These are phyloP conservation scores for Endotricha flammealis DNA, from an alignment of 2,888 invertebrate species.

Conservation along the genomic window DNA sequence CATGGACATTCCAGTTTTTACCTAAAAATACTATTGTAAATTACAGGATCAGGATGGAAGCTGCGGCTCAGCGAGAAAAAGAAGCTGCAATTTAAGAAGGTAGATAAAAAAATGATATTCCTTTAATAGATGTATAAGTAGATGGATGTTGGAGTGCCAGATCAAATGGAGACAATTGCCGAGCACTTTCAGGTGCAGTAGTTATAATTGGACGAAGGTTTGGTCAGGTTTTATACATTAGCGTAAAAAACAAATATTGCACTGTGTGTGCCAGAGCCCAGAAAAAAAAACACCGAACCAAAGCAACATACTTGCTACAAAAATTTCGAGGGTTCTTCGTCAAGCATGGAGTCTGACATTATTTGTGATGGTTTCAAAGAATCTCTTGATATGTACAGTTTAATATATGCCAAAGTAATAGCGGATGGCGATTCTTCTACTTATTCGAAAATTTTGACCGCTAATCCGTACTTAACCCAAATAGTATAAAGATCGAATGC, in stretches of 20 bases:
- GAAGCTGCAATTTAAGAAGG: too few relatives aligned
- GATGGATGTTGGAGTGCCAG: too few relatives aligned
- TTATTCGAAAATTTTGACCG: slow-evolving; percentile 15
- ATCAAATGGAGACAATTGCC: slow-evolving; percentile 3
- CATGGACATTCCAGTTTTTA: too few relatives aligned
- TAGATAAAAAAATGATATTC: too few relatives aligned
- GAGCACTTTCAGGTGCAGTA: not conserved
- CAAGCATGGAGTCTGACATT: not conserved
- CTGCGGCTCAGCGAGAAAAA: too few relatives aligned
- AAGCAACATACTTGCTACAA: not conserved
- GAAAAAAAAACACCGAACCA: not conserved
- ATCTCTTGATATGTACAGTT: slow-evolving; percentile 15
- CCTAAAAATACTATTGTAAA: too few relatives aligned
- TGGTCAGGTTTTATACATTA: not conserved
- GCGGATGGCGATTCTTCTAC: slow-evolving; percentile 16
- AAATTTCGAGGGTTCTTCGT: not conserved
- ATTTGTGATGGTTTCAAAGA: slow-evolving; percentile 17
- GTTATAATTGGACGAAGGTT: not conserved
- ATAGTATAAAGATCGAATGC: slow-evolving; percentile 24
- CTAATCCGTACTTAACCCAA: slow-evolving; percentile 13
- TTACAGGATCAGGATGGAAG: too few relatives aligned
- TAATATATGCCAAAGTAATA: slow-evolving; percentile 17
- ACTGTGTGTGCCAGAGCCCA: not conserved
- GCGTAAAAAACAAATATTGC: slow-evolving; percentile 1
- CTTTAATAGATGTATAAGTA: too few relatives aligned